Conservation (phyloP, 2,113 vertebrate species). For the Bubalus kerabau region DNA sequence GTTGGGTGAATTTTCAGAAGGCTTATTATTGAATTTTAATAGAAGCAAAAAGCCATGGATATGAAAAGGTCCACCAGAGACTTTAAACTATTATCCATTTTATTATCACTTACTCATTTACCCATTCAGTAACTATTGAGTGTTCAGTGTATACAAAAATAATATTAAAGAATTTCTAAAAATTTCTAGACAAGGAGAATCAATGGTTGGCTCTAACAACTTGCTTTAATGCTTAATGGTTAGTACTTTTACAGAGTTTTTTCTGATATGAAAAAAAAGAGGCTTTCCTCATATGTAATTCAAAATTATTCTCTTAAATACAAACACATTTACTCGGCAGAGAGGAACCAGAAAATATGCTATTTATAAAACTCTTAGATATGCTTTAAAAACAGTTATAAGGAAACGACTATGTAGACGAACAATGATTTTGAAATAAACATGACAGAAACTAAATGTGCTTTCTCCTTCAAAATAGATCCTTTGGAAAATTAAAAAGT, state of each 20-base stretch:
- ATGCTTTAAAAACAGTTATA: not conserved
- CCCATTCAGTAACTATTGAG: not conserved
- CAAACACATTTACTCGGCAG: not conserved
- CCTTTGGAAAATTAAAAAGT: constrained; percentile 6
- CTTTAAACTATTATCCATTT: not conserved
- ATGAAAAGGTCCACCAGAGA: not conserved
- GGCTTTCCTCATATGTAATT: not conserved
- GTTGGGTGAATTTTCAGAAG: not conserved
- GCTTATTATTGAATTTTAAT: not conserved
- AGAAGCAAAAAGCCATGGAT: not conserved
- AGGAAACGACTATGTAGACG: not conserved
- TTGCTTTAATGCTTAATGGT: not conserved
- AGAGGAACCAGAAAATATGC: not conserved
- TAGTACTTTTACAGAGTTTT: not conserved
- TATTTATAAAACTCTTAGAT: constrained; percentile 6
- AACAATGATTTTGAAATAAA: not conserved
- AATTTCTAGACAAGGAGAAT: not conserved
- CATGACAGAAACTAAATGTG: not conserved
- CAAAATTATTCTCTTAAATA: constrained; percentile 20
- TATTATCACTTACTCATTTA: not conserved
- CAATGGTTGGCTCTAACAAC: not conserved
- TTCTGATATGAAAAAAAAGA: not conserved
- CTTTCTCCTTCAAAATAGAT: not conserved
- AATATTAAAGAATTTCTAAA: constrained; percentile 1
- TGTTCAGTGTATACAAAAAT: not conserved